Base-by-base conservation (phyloP, 1,140 invertebrate species). In the Sycobia sp. region DNA sequence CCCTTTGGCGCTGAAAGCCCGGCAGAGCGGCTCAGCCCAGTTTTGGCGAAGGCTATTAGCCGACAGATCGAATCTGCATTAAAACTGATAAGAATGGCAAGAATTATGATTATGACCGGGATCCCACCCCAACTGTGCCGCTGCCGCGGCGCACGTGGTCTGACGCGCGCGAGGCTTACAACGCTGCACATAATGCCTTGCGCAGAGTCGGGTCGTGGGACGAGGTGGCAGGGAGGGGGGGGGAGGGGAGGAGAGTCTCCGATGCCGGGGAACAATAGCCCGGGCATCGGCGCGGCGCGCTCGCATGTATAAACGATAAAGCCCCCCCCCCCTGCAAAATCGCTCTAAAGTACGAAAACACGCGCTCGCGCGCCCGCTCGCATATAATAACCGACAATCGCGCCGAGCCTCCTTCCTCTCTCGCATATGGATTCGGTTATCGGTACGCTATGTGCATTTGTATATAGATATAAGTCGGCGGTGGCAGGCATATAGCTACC, bases 291-390 rank as follows among this genome's bases (percentile, higher is more conserved):
- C 25, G 4, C 18, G 2, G 10, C 32, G 47, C 43, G 44, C 46
- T 22, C 39, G 39, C 41, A 14, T 36, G 25, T 23, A 47, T 36
- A 47, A 58, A 46, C 51, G 53, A 47, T 46, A 36, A 47, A 38
- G 56, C 43, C 51, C 46, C 29, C 60, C 43, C 51, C 46, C 29
- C 60, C 50, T 47, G 60, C 25, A 25, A 62, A 55, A 62, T 54
- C 60, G 51, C 50, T 55, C n/a, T 49, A 62, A 55, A 62, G 43
- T 55, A 44, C 60, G 34, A 62, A 62, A 62, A 62, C 43, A 49
- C 34, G 60, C 51, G 29, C 32, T 32, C 32, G 34, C 20, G 32
- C n/a, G n/a, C 36, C 8, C 44, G 44, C 23, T 23, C 44, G 44
- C 32, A 46, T 36, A 46, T 57, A 57, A 57, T 57, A 57, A 57